phyloP scores from a whole-genome alignment of 2,797 vertebrate genomes.

The Champsocephalus esox region DNA sequence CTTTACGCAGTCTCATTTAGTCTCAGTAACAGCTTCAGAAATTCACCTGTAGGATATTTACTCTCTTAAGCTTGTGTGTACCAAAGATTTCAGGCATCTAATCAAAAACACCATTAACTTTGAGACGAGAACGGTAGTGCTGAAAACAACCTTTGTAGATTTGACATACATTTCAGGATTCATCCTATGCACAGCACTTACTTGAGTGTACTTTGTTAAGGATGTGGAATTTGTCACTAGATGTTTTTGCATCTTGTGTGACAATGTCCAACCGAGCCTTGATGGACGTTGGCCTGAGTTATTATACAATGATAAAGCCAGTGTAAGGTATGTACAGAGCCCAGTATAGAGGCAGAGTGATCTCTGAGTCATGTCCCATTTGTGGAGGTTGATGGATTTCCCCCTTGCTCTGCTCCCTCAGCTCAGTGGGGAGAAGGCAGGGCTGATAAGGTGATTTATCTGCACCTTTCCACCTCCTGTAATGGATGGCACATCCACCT shows the following conservation, averaged over 20 bases:
- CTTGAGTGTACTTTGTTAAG: background rate
- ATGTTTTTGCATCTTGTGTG: constrained; percentile 46
- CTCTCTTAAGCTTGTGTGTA: too few relatives aligned
- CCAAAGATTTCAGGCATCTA: too few relatives aligned
- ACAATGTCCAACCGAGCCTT: constrained; percentile 2
- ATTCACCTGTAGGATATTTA: too few relatives aligned
- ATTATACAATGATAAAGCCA: constrained; percentile 70
- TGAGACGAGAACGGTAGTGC: too few relatives aligned
- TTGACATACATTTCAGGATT: background rate
- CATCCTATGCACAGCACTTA: background rate
- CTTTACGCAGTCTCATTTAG: too few relatives aligned
- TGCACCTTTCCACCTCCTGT: constrained; percentile 83
- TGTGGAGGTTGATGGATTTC: constrained; percentile 86
- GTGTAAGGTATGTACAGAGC: constrained; percentile 69
- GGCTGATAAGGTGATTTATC: constrained; percentile 88
- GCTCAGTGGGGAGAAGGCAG: constrained; percentile 83
- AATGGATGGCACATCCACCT: constrained; percentile 87
- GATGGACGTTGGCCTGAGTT: constrained; percentile 39
- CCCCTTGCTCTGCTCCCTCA: constrained; percentile 79
- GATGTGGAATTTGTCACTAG: constrained; percentile 18
- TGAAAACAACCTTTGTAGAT: too few relatives aligned
- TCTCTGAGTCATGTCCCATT: constrained; percentile 82
- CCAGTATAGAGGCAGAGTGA: constrained; percentile 72
- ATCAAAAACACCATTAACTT: too few relatives aligned
- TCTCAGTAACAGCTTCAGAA: too few relatives aligned